Percentiles rank a stretch among this genome's conserved stretches.
These are phyloP conservation scores for Xenopus laevis DNA, from an alignment of 2,113 vertebrate genomes.

Conservation along the genomic window DNA sequence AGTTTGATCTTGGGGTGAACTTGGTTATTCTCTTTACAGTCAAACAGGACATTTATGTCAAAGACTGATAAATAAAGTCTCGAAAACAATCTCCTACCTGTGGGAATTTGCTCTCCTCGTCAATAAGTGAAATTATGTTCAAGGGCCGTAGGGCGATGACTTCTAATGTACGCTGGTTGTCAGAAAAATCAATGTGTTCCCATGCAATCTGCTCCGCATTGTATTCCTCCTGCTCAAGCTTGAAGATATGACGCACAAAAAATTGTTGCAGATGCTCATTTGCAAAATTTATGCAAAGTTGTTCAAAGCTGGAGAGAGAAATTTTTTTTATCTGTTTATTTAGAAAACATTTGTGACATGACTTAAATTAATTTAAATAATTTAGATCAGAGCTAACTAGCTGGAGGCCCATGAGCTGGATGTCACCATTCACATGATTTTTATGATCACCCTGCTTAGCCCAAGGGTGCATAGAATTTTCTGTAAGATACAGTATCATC, in stretches of 20 bases:
- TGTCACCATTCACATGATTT: too few relatives aligned
- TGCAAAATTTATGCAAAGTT: constrained; percentile 96
- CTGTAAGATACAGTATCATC: too few relatives aligned
- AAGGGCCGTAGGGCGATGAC: constrained; percentile 79
- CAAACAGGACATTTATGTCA: background rate
- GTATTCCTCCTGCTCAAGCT: constrained; percentile 91
- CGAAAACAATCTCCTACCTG: constrained; percentile 64
- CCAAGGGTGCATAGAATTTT: too few relatives aligned
- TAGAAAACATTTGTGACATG: too few relatives aligned
- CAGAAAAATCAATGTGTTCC: constrained; percentile 77
- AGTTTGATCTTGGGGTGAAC: too few relatives aligned
- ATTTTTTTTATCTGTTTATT: background rate
- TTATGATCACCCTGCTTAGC: too few relatives aligned
- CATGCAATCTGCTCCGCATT: constrained; percentile 76
- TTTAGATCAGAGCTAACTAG: too few relatives aligned
- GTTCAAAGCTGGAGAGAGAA: constrained; percentile 80
- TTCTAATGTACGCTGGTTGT: constrained; percentile 81
- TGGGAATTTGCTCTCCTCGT: constrained; percentile 94
- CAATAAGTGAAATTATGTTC: constrained; percentile 88
- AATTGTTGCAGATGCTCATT: constrained; percentile 98
- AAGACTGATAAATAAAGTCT: background rate
- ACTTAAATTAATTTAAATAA: too few relatives aligned
- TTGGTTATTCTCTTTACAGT: too few relatives aligned
- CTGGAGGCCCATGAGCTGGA: too few relatives aligned
- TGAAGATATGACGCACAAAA: constrained; percentile 88